Evolutionary conservation across 1,140 invertebrate species (phyloP).

Genomic region (Lanistes nyassanus): DNA sequence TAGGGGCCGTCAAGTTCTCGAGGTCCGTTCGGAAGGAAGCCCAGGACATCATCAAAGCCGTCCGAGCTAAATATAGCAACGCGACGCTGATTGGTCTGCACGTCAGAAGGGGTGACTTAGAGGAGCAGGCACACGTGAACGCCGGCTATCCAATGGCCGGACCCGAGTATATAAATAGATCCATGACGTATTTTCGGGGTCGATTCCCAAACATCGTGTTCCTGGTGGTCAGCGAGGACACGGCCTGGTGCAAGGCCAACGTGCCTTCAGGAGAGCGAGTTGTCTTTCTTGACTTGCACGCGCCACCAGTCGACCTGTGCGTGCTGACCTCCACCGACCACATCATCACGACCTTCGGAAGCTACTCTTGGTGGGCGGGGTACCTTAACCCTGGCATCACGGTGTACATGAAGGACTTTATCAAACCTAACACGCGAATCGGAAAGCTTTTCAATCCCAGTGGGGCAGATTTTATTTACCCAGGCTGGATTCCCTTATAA

Average conservation of each 20-base stretch:
- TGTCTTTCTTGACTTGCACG: slow-evolving; percentile 18
- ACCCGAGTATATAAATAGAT: slow-evolving; percentile 33
- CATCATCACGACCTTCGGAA: slow-evolving; percentile 45
- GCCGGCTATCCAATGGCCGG: slow-evolving; percentile 34
- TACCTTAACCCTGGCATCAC: slow-evolving; percentile 40
- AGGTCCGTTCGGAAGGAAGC: slow-evolving; percentile 26
- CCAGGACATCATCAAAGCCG: slow-evolving; percentile 14
- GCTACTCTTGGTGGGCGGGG: slow-evolving; percentile 47
- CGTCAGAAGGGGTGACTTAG: slow-evolving; percentile 46
- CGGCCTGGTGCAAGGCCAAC: slow-evolving; percentile 32
- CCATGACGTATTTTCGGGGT: slow-evolving; percentile 36
- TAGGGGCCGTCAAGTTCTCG: slow-evolving; percentile 40
- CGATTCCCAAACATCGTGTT: slow-evolving; percentile 30
- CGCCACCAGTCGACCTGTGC: slow-evolving; percentile 49
- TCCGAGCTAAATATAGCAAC: slow-evolving; percentile 11
- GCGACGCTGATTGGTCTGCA: slow-evolving; percentile 44
- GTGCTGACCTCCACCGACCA: slow-evolving; percentile 43
- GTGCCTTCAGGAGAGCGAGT: slow-evolving; percentile 13
- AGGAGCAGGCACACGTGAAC: slow-evolving; percentile 2
- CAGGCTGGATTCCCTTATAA: slow-evolving; percentile 18
- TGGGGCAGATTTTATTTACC: slow-evolving; percentile 15
- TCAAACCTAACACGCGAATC: slow-evolving; percentile 15
- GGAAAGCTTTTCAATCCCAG: not conserved
- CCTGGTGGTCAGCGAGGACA: slow-evolving; percentile 41
- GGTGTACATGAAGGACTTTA: slow-evolving; percentile 39